Percentiles rank a stretch among this genome's conserved stretches.
phyloP scores from a whole-genome alignment of 1,140 invertebrate genomes.

The Marisa cornuarietis region DNA sequence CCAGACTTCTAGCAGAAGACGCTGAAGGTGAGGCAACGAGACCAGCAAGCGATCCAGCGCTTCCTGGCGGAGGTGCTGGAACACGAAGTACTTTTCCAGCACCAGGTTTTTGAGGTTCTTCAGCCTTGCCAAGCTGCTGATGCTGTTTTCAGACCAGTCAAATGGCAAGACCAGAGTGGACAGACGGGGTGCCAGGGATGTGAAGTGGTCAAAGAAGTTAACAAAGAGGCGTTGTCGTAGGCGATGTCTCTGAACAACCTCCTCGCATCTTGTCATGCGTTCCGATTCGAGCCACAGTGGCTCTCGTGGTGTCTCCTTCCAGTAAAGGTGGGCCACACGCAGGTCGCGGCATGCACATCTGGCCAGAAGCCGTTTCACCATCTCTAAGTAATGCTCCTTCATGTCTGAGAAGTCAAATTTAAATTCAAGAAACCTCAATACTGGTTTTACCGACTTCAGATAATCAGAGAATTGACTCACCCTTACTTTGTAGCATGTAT shows the following conservation, averaged over 20 bases:
- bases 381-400: slow-evolving; percentile 48
- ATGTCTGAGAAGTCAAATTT: slow-evolving; percentile 59
- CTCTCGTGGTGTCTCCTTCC: slow-evolving; percentile 60
- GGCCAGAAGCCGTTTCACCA: slow-evolving; percentile 46
- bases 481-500: slow-evolving; percentile 51
- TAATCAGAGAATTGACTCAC: slow-evolving; percentile 47
- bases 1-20: slow-evolving; percentile 60
- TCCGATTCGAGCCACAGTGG: slow-evolving; percentile 51
- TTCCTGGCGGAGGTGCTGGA: slow-evolving; percentile 48
- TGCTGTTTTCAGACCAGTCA: slow-evolving; percentile 58
- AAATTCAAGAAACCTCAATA: slow-evolving; percentile 55
- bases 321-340: slow-evolving; percentile 55
- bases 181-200: slow-evolving; percentile 45
- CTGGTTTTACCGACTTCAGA: slow-evolving; percentile 44
- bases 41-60: slow-evolving; percentile 45
- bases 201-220: slow-evolving; percentile 57
- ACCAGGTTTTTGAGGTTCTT: slow-evolving; percentile 53
- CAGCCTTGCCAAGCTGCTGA: slow-evolving; percentile 50
- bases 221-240: slow-evolving; percentile 54
- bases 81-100: slow-evolving; percentile 61
- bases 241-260: slow-evolving; percentile 49
- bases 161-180: slow-evolving; percentile 60
- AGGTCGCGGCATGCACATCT: slow-evolving; percentile 39
- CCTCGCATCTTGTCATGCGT: slow-evolving; percentile 33
- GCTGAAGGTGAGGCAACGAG: slow-evolving; percentile 40